A percentile compares a stretch with the other conserved stretches of the same genome.
Conservation (phyloP, 2,113 vertebrate species). For the Calonectris borealis region DNA sequence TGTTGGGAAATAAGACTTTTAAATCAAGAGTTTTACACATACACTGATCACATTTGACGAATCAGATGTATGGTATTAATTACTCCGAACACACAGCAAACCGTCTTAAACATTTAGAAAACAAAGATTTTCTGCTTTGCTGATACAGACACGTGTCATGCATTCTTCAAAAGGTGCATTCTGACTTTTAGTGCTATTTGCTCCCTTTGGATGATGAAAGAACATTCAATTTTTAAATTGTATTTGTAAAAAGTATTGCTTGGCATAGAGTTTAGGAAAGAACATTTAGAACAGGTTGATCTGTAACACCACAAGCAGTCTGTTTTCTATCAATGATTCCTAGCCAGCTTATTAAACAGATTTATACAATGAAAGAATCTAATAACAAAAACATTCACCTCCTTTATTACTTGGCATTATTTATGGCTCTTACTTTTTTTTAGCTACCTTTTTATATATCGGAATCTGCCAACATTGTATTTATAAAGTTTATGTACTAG, state of each 20-base stretch:
- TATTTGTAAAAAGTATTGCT: conserved; percentile 75
- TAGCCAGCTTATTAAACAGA: conserved; percentile 84
- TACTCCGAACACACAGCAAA: conserved; percentile 41
- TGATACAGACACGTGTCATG: background rate
- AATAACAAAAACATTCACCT: conserved; percentile 84
- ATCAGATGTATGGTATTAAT: conserved; percentile 72
- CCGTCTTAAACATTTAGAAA: background rate
- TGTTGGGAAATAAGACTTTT: conserved; percentile 63
- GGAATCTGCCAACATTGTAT: conserved; percentile 76
- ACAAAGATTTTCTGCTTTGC: background rate
- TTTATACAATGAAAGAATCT: conserved; percentile 86
- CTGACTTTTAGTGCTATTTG: conserved; percentile 51
- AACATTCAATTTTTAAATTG: conserved; percentile 75
- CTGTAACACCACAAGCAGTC: conserved; percentile 79
- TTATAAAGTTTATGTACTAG: conserved; percentile 73
- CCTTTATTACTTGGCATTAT: conserved; percentile 85
- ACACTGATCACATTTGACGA: conserved; percentile 52
- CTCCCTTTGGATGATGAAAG: conserved; percentile 74
- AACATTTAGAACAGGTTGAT: conserved; percentile 75
- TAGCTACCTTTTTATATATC: conserved; percentile 77
- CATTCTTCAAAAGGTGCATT: conserved; percentile 42
- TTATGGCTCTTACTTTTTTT: conserved; percentile 76
- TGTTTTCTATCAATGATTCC: conserved; percentile 84
- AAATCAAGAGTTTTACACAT: conserved; percentile 68
- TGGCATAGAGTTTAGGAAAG: conserved; percentile 65